Evolutionary conservation across 2,797 vertebrate species (phyloP).

Genomic region (Acanthopagrus latus): DNA sequence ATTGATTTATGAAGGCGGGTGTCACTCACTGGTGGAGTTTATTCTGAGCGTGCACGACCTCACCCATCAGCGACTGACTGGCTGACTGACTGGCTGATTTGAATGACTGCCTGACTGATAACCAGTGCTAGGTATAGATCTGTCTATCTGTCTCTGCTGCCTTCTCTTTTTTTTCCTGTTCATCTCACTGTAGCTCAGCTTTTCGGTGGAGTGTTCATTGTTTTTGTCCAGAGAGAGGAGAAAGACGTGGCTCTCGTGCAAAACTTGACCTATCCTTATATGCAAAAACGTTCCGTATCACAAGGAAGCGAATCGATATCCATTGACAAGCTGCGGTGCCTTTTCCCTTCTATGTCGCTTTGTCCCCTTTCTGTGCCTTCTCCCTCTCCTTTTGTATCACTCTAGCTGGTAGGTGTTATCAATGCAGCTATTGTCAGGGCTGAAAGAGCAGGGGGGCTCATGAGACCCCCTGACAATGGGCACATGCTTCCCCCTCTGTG

Average conservation of each 20-base stretch:
- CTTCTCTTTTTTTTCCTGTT: neutral
- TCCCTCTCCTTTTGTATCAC: conserved; percentile 56
- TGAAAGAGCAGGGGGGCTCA: conserved; percentile 71
- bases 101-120: conserved; percentile 47
- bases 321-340: conserved; percentile 23
- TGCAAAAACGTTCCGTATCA: conserved; percentile 21
- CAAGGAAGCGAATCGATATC: conserved; percentile 28
- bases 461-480: conserved; percentile 74
- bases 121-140: conserved; percentile 29
- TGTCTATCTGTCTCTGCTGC: neutral
- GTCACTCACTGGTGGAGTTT: conserved; percentile 63
- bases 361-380: conserved; percentile 45
- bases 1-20: conserved; percentile 69
- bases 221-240: conserved; percentile 10
- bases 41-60: conserved; percentile 49
- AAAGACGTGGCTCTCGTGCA: conserved; percentile 2
- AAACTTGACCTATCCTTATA: conserved; percentile 24
- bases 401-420: conserved; percentile 71
- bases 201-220: neutral
- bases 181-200: neutral
- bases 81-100: conserved; percentile 12
- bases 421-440: conserved; percentile 74
- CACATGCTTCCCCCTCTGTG: conserved; percentile 70
- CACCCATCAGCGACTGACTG: conserved; percentile 43
- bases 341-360: conserved; percentile 48